Conservation (phyloP, 2,888 invertebrate genomes). For the Ecdyonurus torrentis region DNA sequence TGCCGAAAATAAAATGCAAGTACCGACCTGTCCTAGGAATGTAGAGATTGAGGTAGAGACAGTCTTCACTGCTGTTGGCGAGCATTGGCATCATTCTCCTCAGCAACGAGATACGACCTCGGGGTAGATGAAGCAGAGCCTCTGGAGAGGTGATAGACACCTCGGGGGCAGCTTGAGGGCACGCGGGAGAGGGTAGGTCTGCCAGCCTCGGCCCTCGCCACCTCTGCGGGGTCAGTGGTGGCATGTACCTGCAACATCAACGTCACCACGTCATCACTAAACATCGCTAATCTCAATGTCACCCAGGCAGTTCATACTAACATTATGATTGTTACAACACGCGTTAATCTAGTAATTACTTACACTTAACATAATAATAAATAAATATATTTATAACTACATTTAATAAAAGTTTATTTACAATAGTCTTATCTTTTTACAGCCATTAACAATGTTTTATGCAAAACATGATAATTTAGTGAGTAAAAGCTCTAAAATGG, state of each 20-base stretch:
- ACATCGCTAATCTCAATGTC: not conserved
- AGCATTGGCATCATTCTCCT: conserved; percentile 50
- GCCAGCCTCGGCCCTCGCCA: conserved; percentile 9
- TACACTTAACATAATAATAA: not conserved
- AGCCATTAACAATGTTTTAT: too few relatives aligned
- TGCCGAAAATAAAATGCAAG: too few relatives aligned
- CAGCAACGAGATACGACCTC: conserved; percentile 57
- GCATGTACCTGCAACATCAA: conserved; percentile 6
- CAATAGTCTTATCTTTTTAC: too few relatives aligned
- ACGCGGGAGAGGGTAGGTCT: conserved; percentile 7
- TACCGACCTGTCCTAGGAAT: conserved; percentile 38
- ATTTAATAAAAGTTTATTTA: too few relatives aligned
- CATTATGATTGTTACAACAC: too few relatives aligned
- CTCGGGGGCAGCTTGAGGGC: conserved; percentile 3
- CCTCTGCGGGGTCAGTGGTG: conserved; percentile 5
- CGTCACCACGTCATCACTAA: not conserved
- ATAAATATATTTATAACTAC: not conserved
- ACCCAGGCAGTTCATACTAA: too few relatives aligned
- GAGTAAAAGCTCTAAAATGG: too few relatives aligned
- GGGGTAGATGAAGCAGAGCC: conserved; percentile 55
- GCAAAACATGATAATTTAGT: too few relatives aligned
- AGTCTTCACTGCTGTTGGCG: conserved; percentile 76
- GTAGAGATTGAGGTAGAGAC: conserved; percentile 76
- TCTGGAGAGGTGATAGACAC: conserved; percentile 6
- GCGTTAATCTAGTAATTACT: not conserved